phyloP scores from a whole-genome alignment of 2,797 vertebrate species.

The Cryptoprocta ferox region DNA sequence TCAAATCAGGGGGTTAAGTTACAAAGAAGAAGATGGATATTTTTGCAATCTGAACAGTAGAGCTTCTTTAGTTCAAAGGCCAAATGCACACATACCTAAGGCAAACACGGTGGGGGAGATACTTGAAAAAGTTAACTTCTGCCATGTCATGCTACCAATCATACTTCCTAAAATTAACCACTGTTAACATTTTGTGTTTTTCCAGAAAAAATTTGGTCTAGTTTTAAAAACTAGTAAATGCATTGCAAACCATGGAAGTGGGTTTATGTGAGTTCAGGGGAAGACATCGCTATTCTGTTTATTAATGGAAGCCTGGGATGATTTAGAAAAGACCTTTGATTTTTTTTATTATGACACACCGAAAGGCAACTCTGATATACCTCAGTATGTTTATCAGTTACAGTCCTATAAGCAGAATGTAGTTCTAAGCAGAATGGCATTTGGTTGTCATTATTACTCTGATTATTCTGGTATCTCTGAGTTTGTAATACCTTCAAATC shows the following conservation, averaged over 20 bases:
- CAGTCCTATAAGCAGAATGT: neutral
- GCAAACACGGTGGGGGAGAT: neutral
- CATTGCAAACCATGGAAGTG: neutral
- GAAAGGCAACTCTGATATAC: conserved; percentile 11
- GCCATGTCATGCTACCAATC: neutral
- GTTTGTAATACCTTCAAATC: neutral
- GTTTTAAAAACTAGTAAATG: neutral
- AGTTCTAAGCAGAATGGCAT: neutral
- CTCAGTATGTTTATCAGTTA: conserved; percentile 20
- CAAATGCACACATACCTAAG: neutral
- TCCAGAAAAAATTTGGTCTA: neutral
- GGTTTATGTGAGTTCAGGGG: neutral
- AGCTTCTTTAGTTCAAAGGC: neutral
- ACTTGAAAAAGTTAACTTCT: neutral
- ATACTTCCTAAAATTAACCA: neutral
- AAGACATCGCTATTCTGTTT: conserved; percentile 21
- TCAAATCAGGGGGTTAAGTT: neutral
- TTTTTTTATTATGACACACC: neutral
- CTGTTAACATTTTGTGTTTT: neutral
- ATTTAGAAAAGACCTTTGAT: conserved; percentile 26
- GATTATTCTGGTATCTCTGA: conserved; percentile 38
- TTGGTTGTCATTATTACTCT: conserved; percentile 25
- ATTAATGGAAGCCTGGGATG: neutral
- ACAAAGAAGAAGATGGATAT: neutral
- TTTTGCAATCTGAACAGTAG: neutral